Percentiles rank a stretch among this genome's conserved stretches.
These are phyloP conservation scores for Australoheros scitulus DNA, from an alignment of 2,113 vertebrate species.

Conservation along the genomic window DNA sequence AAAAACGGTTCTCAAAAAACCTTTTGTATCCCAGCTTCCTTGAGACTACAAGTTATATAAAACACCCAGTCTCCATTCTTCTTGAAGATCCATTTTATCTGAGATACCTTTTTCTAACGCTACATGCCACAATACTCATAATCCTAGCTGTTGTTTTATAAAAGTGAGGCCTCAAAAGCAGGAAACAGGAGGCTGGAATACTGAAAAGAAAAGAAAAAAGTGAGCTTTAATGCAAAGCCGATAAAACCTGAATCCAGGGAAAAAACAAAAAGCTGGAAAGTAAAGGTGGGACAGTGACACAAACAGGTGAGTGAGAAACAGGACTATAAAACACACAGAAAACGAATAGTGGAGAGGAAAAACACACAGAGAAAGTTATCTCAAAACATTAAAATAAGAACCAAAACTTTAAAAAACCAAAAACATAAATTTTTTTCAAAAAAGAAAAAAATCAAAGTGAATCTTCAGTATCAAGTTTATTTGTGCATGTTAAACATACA, in stretches of 20 bases:
- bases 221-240: neutral
- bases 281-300: neutral
- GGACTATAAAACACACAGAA: neutral
- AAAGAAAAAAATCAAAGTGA: neutral
- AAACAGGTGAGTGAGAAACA: neutral
- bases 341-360: too few relatives aligned
- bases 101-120: neutral
- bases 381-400: neutral
- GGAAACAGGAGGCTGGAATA: neutral
- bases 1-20: neutral
- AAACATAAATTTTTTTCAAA: neutral
- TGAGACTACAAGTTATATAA: too few relatives aligned
- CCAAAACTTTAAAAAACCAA: neutral
- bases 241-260: neutral
- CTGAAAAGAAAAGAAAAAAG: neutral
- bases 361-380: neutral
- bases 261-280: neutral
- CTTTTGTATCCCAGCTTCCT: too few relatives aligned
- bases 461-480: neutral
- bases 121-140: neutral
- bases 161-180: neutral
- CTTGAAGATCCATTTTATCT: neutral
- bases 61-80: neutral
- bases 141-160: neutral
- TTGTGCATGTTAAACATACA: neutral